Conservation (phyloP, 2,888 invertebrate genomes). For the Pterobdella sp. region DNA sequence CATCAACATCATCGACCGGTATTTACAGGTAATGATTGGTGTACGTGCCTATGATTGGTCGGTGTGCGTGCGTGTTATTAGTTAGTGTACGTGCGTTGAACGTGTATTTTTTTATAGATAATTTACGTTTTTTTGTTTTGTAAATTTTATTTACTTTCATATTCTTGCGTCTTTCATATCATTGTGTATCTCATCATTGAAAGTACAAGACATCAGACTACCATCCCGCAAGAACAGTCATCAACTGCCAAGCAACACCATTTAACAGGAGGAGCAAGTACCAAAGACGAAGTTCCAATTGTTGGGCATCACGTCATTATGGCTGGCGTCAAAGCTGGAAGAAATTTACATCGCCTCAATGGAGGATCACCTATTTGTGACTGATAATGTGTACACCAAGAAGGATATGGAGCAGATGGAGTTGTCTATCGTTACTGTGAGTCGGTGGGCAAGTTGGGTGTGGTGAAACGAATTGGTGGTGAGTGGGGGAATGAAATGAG, state of each 20-base stretch:
- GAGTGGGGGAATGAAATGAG: too few relatives aligned
- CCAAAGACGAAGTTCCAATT: slow-evolving; percentile 69
- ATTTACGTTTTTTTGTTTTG: too few relatives aligned
- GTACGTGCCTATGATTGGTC: too few relatives aligned
- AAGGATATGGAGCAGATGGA: slow-evolving; percentile 76
- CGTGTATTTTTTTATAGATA: too few relatives aligned
- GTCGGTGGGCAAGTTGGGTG: too few relatives aligned
- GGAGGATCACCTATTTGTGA: slow-evolving; percentile 79
- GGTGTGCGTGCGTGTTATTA: too few relatives aligned
- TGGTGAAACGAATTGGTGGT: too few relatives aligned
- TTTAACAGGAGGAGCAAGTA: slow-evolving; percentile 48
- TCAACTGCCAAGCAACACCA: too few relatives aligned
- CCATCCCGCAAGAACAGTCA: not conserved
- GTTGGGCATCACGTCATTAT: slow-evolving; percentile 79
- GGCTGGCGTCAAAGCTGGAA: slow-evolving; percentile 87
- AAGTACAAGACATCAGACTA: not conserved
- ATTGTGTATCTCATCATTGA: too few relatives aligned
- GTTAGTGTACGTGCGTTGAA: too few relatives aligned
- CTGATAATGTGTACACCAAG: slow-evolving; percentile 75
- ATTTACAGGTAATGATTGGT: slow-evolving; percentile 62
- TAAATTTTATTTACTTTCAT: too few relatives aligned
- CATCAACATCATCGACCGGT: slow-evolving; percentile 79
- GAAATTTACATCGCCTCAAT: slow-evolving; percentile 83
- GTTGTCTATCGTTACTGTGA: slow-evolving; percentile 61
- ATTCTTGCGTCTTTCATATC: too few relatives aligned